Evolutionary conservation across 2,888 invertebrate genomes (phyloP), one percentile per base, ranked within the genome.

Genomic region (Liopterus haemorrhoidalis): DNA sequence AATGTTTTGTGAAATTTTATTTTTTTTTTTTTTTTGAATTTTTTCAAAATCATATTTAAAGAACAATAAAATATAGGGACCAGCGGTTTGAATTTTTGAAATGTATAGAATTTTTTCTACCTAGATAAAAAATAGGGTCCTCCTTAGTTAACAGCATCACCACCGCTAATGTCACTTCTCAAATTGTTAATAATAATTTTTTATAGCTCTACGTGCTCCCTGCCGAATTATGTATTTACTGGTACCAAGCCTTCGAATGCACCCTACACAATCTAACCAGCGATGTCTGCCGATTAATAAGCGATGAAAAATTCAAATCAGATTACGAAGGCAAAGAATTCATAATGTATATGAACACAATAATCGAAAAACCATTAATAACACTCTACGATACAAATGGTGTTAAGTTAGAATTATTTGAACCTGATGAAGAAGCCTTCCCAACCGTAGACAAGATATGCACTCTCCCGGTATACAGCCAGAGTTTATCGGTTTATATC

Each of bases 361-460:
- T 73, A 11, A 58, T 66, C 9, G 63, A 68, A 49, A 86, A 86
- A 49, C 66, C 86, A 50, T 69, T 79, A 42, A 73, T 84, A 42
- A 78, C 81, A 2, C 66, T 87, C 2, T 82, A 82, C 58, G 73
- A 79, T 43, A 58, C 58, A 3, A 67, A 66, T 1, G 76, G 76
- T 5, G 61, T 63, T 12, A 75, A 74, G 57, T 61, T 79, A 2
- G 59, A 67, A 0, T 63, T 75, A 28, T 66, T 77, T 43, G 65
- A 68, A 22, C 74, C 75, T 0, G 75, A 77, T 51, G 74, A 73
- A 48, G 75, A 70, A 21, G 72, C 75, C 0, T 73, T 69, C 54
- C 72, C 71, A 14, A 66, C 67, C 19, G 71, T 77, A 0, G 55
- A 69, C 57, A 48, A 73, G 20, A 62, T 85, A 4, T 82, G 82